Conservation (phyloP, 2,888 invertebrate genomes). For the Meta bourneti region DNA sequence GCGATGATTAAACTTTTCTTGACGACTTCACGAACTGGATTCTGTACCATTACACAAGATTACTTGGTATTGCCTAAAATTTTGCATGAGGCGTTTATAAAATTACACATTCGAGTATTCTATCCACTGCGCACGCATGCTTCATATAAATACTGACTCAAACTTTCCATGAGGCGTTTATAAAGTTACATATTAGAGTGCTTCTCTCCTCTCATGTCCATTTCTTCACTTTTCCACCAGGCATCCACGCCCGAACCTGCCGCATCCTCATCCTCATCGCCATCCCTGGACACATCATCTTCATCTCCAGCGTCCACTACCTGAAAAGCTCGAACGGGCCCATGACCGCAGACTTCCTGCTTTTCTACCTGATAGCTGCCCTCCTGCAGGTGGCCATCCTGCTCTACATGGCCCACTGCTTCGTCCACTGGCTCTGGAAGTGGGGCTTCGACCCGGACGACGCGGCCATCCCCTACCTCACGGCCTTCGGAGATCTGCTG, state of each 20-base stretch:
- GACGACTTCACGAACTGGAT: too few relatives aligned
- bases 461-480: slow-evolving; percentile 95
- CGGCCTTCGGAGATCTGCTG: slow-evolving; percentile 94
- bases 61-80: too few relatives aligned
- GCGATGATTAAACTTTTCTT: too few relatives aligned
- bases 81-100: too few relatives aligned
- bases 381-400: slow-evolving; percentile 85
- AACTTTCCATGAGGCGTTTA: too few relatives aligned
- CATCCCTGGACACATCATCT: slow-evolving; percentile 91
- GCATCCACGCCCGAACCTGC: slow-evolving; percentile 83
- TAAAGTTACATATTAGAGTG: too few relatives aligned
- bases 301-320: slow-evolving; percentile 88
- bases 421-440: slow-evolving; percentile 94
- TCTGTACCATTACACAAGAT: too few relatives aligned
- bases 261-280: slow-evolving; percentile 91
- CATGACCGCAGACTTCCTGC: slow-evolving; percentile 84
- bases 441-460: slow-evolving; percentile 95
- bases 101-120: too few relatives aligned
- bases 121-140: too few relatives aligned
- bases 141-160: too few relatives aligned
- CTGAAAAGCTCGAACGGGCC: slow-evolving; percentile 82
- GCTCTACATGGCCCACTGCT: slow-evolving; percentile 90
- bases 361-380: slow-evolving; percentile 64
- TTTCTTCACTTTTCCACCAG: slow-evolving; percentile 41
- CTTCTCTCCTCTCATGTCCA: too few relatives aligned